Percentiles rank a stretch among this genome's conserved stretches.
These are phyloP conservation scores for Cassiopea andromeda DNA, from an alignment of 30 jellyfish, hydroid and myxozoan genomes.

Conservation along the genomic window DNA sequence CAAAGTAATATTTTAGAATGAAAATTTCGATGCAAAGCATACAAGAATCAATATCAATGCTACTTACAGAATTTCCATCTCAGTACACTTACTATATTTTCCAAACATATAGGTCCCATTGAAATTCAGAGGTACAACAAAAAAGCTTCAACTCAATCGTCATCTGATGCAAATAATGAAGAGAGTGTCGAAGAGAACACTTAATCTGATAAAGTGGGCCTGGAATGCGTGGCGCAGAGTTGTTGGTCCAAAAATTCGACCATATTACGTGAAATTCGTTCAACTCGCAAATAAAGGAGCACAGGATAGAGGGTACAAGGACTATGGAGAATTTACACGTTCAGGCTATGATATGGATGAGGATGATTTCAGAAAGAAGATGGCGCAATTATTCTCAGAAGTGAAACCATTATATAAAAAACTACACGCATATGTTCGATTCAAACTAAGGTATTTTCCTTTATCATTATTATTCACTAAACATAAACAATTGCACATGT, in stretches of 20 bases:
- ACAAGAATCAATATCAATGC: neutral
- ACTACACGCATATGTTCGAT: slow-evolving; percentile 86
- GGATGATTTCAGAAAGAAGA: slow-evolving; percentile 58
- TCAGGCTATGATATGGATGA: slow-evolving; percentile 80
- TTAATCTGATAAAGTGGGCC: slow-evolving; percentile 70
- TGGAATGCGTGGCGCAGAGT: slow-evolving; percentile 90
- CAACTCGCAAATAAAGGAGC: slow-evolving; percentile 90
- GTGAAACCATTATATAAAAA: slow-evolving; percentile 74
- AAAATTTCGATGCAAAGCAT: neutral
- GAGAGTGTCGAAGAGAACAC: slow-evolving; percentile 41
- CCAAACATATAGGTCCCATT: slow-evolving; percentile 39
- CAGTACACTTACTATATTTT: neutral
- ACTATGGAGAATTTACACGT: slow-evolving; percentile 81
- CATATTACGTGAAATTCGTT: slow-evolving; percentile 66
- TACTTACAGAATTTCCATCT: neutral
- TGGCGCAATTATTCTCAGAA: slow-evolving; percentile 48
- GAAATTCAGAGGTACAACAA: slow-evolving; percentile 43
- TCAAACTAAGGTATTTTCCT: slow-evolving; percentile 66
- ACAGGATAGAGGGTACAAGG: slow-evolving; percentile 84
- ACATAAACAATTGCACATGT: neutral
- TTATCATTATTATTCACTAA: neutral
- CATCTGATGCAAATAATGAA: slow-evolving; percentile 77
- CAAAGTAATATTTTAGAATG: too few species aligned
- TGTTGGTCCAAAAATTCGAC: slow-evolving; percentile 82
- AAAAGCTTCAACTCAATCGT: slow-evolving; percentile 72